Conservation (phyloP, 2,113 vertebrate species). For the Ginglymostoma cirratum region DNA sequence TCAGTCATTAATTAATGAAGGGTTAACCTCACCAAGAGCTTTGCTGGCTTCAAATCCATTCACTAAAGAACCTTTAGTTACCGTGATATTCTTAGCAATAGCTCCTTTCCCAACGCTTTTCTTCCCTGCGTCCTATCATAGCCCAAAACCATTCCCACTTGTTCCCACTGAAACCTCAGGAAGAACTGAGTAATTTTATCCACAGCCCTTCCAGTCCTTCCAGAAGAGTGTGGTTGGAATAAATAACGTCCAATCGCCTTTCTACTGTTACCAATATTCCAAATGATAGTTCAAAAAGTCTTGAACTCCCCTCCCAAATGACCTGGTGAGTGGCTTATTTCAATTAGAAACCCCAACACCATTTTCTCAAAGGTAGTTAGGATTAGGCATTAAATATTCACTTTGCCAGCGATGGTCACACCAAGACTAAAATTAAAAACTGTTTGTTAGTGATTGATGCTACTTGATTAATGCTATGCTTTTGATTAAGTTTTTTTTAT, state of each 20-base stretch:
- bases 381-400: neutral
- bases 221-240: neutral
- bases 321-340: neutral
- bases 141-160: neutral
- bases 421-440: neutral
- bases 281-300: neutral
- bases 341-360: neutral
- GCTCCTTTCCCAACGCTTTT: neutral
- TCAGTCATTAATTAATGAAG: constrained; percentile 26
- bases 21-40: neutral
- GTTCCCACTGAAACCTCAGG: neutral
- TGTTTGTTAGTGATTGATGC: neutral
- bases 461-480: neutral
- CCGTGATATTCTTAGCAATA: neutral
- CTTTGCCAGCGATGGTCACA: neutral
- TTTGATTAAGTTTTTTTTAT: neutral
- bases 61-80: neutral
- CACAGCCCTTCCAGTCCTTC: neutral
- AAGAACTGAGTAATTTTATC: neutral
- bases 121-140: neutral
- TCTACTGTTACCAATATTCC: neutral
- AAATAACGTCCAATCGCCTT: neutral
- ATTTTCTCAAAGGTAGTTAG: neutral
- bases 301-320: neutral
- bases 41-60: neutral